These are phyloP conservation scores for Melanotus villosus DNA, from an alignment of 2,888 invertebrate species.

Conservation along the genomic window DNA sequence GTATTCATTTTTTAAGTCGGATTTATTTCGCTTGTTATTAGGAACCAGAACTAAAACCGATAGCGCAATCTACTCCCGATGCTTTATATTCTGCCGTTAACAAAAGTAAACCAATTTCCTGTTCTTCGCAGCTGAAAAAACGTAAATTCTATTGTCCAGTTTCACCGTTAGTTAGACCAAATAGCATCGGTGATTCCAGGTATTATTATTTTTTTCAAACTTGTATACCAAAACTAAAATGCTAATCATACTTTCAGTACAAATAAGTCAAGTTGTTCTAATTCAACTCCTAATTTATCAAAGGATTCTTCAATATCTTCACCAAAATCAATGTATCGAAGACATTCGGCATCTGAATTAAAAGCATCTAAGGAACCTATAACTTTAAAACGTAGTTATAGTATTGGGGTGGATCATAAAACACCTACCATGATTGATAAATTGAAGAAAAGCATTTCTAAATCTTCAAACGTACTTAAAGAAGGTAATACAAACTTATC, in stretches of 20 bases:
- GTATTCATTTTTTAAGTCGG: too few species aligned
- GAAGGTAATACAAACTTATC: background rate
- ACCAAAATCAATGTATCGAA: conserved; percentile 34
- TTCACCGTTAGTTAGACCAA: conserved; percentile 46
- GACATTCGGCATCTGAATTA: conserved; percentile 47
- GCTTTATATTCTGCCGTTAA: background rate
- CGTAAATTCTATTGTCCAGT: conserved; percentile 42
- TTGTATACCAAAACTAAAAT: too few species aligned
- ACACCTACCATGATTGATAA: background rate
- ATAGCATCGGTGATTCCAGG: conserved; percentile 25
- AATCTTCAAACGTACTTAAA: too few species aligned
- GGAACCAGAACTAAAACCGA: conserved; percentile 47
- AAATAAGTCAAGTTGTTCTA: conserved; percentile 39
- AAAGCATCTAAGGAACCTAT: conserved; percentile 18
- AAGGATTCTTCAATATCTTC: conserved; percentile 25
- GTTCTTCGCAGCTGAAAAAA: conserved; percentile 40
- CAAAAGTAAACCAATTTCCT: conserved; percentile 23
- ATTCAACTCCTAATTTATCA: conserved; percentile 41
- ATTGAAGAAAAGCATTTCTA: conserved; percentile 12
- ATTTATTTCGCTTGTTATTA: conserved; percentile 17
- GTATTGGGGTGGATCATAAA: conserved; percentile 36
- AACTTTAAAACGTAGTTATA: conserved; percentile 44
- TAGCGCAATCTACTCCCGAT: conserved; percentile 54
- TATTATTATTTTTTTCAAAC: conserved; percentile 7
- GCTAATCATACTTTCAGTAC: conserved; percentile 16